Evolutionary conservation across 2,797 vertebrate genomes (phyloP).

Genomic region (Cirrhinus molitorella): DNA sequence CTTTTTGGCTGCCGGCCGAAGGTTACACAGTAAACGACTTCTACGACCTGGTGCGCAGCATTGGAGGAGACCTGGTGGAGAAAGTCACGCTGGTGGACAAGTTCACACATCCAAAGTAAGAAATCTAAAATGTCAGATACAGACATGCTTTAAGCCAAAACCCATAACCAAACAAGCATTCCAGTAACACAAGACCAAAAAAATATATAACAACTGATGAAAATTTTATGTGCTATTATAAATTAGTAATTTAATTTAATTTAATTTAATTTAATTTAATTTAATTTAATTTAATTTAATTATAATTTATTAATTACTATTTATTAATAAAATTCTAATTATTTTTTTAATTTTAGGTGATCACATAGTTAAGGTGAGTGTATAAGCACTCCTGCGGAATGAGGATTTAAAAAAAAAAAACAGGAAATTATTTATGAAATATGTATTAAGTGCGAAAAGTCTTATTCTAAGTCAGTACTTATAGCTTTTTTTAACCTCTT

Average conservation of each 20-base stretch:
- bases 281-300: too few species aligned
- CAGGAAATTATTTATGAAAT: not conserved
- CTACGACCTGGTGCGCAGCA: constrained; percentile 89
- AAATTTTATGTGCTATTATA: not conserved
- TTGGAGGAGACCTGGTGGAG: constrained; percentile 93
- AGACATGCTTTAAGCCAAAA: not conserved
- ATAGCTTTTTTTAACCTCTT: not conserved
- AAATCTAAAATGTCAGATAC: constrained; percentile 46
- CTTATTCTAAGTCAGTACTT: not conserved
- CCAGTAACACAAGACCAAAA: not conserved
- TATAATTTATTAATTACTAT: not conserved
- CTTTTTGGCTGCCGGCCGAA: constrained; percentile 92
- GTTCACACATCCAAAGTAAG: constrained; percentile 92
- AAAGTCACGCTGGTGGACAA: constrained; percentile 88
- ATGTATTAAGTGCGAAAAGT: not conserved
- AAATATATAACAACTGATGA: not conserved
- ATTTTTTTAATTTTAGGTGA: not conserved
- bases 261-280: not conserved
- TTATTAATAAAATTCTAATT: too few species aligned
- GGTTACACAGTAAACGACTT: constrained; percentile 89
- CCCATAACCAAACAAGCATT: not conserved
- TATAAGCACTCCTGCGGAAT: not conserved
- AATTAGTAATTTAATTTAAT: not conserved
- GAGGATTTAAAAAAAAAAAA: not conserved
- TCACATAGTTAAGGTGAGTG: not conserved